Percentiles rank a stretch among this genome's conserved stretches.
Evolutionary conservation across 2,888 invertebrate genomes (phyloP).

Genomic region (Ctena decussata): DNA sequence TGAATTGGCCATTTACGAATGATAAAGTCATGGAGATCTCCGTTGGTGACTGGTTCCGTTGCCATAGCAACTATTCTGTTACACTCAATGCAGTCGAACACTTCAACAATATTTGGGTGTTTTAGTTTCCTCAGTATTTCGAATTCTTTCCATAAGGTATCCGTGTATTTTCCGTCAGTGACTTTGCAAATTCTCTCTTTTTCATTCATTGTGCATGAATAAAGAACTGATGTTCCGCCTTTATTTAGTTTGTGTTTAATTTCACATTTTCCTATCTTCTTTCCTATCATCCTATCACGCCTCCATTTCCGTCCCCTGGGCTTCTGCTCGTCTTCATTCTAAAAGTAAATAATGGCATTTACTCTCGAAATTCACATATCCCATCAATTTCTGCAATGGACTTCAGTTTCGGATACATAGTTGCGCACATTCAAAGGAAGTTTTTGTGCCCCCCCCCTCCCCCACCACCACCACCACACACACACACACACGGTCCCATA

Average conservation of each 20-base stretch:
- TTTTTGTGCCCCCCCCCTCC: no score
- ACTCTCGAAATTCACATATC: no score
- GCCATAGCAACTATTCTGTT: constrained; percentile 57
- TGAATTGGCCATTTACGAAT: constrained; percentile 49
- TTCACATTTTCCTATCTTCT: constrained; percentile 45
- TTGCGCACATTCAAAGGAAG: no score
- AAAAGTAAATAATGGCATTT: no score
- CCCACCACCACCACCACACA: no score
- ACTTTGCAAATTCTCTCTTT: constrained; percentile 44
- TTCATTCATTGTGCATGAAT: constrained; percentile 17
- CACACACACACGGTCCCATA: no score
- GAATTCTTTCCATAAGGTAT: constrained; percentile 49
- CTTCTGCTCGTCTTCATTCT: constrained; percentile 36
- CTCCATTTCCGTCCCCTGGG: constrained; percentile 59
- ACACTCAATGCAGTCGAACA: constrained; percentile 50
- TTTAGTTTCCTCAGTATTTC: constrained; percentile 44
- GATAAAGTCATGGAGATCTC: constrained; percentile 58
- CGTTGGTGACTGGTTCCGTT: constrained; percentile 42
- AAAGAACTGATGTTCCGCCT: constrained; percentile 53
- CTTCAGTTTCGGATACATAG: no score
- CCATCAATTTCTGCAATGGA: no score
- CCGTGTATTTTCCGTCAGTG: constrained; percentile 58
- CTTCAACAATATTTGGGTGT: constrained; percentile 55
- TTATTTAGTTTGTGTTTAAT: constrained; percentile 33
- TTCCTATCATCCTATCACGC: constrained; percentile 57